Base-by-base conservation (phyloP, 2,113 vertebrate species). In the Vidua macroura region DNA sequence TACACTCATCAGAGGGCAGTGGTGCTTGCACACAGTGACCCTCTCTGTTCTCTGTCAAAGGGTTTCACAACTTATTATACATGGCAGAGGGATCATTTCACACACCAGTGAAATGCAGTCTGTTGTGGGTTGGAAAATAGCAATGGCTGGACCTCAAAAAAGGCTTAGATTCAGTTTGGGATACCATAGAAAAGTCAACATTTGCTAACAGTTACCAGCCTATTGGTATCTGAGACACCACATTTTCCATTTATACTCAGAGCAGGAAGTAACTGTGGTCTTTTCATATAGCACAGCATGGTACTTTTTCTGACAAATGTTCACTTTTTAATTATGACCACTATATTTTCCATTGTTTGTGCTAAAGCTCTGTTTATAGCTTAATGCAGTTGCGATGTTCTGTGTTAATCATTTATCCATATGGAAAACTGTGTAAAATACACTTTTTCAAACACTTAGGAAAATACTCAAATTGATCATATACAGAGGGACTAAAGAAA, bases 161-260 rank as follows among this genome's bases (percentile, higher is more conserved):
- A 67, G 76, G 72, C 68, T 94, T 91, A 37, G 52, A 74, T 88
- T 96, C 37, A 22, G 52, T 63, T 88, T 83, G 73, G 79, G 83
- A 88, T 92, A 67, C 72, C 75, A 46, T 53, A 92, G 92, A 68
- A 96, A 93, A 93, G 64, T 88, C 79, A 96, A 88, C 60, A 86
- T 94, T 96, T 94, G 82, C 72, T 86, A 94, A 72, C 55, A 74
- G 87, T 96, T 96, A 86, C 92, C 78, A 94, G 51, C 82, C 51
- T 67, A 8, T 24, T 95, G 82, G 82, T 92, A 37, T 88, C 79
- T 44, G 60, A 78, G 72, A 86, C 83, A 88, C 75, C 78, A 72
- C 56, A 78, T 94, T 97, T 97, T 96, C 96, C 93, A 80, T 88
- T 94, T 88, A 70, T 90, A 63, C 79, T 88, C 82, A 88, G 87